A percentile compares a stretch with the other conserved stretches of the same genome.
Conservation (phyloP, 2,113 vertebrate genomes). For the Pteropus alecto region DNA sequence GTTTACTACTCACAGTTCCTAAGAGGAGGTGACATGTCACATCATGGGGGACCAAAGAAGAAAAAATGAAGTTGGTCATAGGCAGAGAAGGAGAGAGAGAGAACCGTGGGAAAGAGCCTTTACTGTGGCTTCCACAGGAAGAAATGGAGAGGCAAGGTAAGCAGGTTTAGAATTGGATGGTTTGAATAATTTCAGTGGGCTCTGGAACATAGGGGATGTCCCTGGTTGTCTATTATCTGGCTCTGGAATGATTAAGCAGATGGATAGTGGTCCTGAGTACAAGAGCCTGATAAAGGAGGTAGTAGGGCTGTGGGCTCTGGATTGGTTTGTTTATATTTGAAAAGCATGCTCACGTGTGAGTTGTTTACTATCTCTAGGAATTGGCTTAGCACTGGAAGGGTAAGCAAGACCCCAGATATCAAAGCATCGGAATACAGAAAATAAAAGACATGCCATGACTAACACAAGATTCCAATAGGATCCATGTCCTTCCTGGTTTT, state of each 20-base stretch:
- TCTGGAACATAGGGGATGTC: background rate
- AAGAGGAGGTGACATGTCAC: background rate
- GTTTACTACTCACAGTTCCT: background rate
- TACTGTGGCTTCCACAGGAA: background rate
- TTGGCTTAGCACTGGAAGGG: background rate
- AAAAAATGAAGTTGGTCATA: background rate
- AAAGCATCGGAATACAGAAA: background rate
- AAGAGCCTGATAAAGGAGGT: background rate
- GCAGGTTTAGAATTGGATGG: background rate
- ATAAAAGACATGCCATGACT: background rate
- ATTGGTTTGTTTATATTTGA: background rate
- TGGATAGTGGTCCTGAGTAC: background rate
- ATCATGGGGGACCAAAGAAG: background rate
- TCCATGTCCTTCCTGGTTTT: background rate
- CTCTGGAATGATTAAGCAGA: background rate
- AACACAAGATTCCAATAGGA: background rate
- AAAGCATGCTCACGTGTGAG: background rate
- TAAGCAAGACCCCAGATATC: background rate
- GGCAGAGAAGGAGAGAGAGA: background rate
- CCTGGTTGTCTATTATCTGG: background rate
- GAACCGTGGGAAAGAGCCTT: background rate
- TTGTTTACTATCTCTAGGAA: background rate
- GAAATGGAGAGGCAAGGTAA: background rate
- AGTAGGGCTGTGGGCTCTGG: background rate
- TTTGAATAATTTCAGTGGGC: background rate